Conservation (phyloP, 1,140 invertebrate species). For the Aphelinus certus region DNA sequence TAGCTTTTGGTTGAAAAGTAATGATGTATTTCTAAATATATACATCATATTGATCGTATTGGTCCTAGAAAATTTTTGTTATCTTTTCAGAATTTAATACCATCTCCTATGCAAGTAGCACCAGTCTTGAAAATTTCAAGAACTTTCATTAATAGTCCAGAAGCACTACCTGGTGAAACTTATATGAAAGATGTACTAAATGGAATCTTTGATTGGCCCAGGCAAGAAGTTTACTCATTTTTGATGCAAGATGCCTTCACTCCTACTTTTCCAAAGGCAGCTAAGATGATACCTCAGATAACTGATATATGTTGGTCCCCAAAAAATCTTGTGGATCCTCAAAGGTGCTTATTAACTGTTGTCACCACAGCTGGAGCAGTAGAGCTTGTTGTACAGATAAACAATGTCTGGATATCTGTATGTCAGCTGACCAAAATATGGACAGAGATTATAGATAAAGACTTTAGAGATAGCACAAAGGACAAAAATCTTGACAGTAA, state of each 20-base stretch:
- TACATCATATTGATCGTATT: too few species aligned
- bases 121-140: slow-evolving; percentile 51
- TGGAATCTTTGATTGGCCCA: slow-evolving; percentile 48
- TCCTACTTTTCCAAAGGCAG: slow-evolving; percentile 50
- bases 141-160: slow-evolving; percentile 55
- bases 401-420: slow-evolving; percentile 54
- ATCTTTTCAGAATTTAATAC: slow-evolving; percentile 55
- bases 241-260: slow-evolving; percentile 53
- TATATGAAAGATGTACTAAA: slow-evolving; percentile 44
- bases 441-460: slow-evolving; percentile 42
- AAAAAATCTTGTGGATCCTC: slow-evolving; percentile 49
- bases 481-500: slow-evolving; percentile 23
- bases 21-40: too few species aligned
- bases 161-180: slow-evolving; percentile 46
- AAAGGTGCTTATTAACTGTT: slow-evolving; percentile 54
- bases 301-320: slow-evolving; percentile 58
- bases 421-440: slow-evolving; percentile 49
- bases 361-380: slow-evolving; percentile 56
- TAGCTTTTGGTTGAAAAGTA: too few species aligned
- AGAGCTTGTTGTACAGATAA: slow-evolving; percentile 51
- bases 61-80: background rate
- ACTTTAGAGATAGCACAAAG: slow-evolving; percentile 30
- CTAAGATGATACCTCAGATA: slow-evolving; percentile 45
- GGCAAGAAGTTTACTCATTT: slow-evolving; percentile 52
- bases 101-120: slow-evolving; percentile 50